These are phyloP conservation scores for Antheraea mylitta DNA, from an alignment of 1,140 invertebrate genomes.

Conservation along the genomic window DNA sequence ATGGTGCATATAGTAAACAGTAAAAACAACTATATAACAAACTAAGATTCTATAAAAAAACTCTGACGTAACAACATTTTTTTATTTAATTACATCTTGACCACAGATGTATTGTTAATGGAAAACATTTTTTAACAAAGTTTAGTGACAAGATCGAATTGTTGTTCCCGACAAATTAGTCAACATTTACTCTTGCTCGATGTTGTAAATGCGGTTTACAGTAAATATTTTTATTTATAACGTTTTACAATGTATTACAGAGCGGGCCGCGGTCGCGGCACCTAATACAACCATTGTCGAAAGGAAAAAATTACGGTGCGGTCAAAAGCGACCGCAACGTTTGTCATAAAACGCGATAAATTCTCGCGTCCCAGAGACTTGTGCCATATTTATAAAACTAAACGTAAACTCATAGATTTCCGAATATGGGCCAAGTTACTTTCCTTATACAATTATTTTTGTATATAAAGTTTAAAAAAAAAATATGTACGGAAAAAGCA, in stretches of 20 bases:
- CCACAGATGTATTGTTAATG: no score
- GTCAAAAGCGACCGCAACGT: not conserved
- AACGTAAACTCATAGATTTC: not conserved
- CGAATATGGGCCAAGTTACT: not conserved
- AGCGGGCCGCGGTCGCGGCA: constrained; percentile 4
- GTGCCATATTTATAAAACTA: not conserved
- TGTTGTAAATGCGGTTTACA: constrained; percentile 10
- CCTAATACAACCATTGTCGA: constrained; percentile 18
- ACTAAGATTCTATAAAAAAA: no score
- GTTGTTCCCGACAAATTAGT: not conserved
- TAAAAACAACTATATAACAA: no score
- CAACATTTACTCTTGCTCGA: not conserved
- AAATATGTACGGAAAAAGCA: no score
- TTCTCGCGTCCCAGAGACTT: not conserved
- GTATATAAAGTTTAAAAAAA: no score
- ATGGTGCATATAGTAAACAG: no score
- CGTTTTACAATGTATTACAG: constrained; percentile 12
- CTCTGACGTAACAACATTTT: no score
- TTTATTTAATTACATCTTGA: no score
- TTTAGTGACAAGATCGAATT: not conserved
- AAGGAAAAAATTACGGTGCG: constrained; percentile 6
- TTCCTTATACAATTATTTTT: not conserved
- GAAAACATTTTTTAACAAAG: not conserved
- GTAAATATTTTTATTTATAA: constrained; percentile 7
- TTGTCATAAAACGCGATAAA: constrained; percentile 1